These are phyloP conservation scores for Elgaria multicarinata DNA, from an alignment of 2,113 vertebrate genomes.

Conservation along the genomic window DNA sequence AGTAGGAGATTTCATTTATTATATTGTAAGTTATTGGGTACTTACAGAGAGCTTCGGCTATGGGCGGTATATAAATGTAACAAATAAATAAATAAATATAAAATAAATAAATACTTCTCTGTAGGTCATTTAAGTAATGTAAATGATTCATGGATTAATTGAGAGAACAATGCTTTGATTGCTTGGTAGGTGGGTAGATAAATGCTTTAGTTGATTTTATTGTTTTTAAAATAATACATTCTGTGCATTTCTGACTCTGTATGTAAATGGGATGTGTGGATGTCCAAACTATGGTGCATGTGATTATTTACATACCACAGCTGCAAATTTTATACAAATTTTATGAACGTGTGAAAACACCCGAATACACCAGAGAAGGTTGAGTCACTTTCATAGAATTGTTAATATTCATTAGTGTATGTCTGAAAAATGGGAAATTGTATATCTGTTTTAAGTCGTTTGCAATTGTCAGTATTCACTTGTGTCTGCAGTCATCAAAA, in stretches of 20 bases:
- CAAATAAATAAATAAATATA: too few relatives aligned
- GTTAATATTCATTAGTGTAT: background rate
- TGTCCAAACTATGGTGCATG: background rate
- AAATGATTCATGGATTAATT: background rate
- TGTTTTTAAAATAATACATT: background rate
- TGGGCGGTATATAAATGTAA: too few relatives aligned
- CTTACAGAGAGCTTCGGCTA: too few relatives aligned
- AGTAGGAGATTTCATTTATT: background rate
- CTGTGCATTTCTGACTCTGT: background rate
- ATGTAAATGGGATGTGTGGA: background rate
- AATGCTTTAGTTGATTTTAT: background rate
- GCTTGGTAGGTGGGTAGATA: background rate
- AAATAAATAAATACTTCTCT: too few relatives aligned
- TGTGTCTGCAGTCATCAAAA: background rate
- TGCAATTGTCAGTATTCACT: background rate
- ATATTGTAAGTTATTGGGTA: background rate
- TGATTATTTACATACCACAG: background rate
- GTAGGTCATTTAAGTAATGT: background rate
- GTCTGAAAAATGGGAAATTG: background rate
- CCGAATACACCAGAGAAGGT: conserved; percentile 13
- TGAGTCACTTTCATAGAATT: background rate
- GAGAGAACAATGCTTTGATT: background rate
- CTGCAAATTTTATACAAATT: background rate
- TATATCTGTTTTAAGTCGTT: background rate
- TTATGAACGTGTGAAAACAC: conserved; percentile 7